Conservation (phyloP, 2,797 vertebrate species). For the Monodelphis domestica region DNA sequence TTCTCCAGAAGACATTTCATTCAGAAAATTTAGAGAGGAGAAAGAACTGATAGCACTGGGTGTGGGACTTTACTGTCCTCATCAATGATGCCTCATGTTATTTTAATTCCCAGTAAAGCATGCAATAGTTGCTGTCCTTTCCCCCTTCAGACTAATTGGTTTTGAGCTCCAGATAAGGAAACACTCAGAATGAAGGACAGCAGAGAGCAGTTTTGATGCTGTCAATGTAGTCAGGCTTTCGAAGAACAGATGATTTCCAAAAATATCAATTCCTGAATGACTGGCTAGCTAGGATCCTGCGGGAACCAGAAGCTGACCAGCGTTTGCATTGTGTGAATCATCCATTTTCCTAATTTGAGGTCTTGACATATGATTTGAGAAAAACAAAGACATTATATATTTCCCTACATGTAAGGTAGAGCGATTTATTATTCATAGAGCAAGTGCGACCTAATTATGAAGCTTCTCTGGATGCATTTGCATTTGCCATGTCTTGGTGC, state of each 20-base stretch:
- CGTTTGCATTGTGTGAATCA: constrained; percentile 56
- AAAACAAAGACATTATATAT: neutral
- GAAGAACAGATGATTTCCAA: constrained; percentile 63
- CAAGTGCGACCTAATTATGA: neutral
- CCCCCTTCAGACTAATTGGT: neutral
- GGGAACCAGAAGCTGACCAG: constrained; percentile 59
- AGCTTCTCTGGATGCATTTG: neutral
- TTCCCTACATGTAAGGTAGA: neutral
- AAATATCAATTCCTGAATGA: constrained; percentile 70
- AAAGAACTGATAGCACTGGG: neutral
- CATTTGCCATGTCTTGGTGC: neutral
- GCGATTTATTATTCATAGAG: neutral
- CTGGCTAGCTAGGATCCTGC: constrained; percentile 48
- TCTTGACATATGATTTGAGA: neutral
- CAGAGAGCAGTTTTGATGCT: neutral
- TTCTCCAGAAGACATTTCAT: neutral
- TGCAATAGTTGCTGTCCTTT: neutral
- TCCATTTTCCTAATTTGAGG: constrained; percentile 61
- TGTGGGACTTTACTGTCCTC: neutral
- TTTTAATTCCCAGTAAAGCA: neutral
- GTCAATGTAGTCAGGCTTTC: neutral
- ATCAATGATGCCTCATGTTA: neutral
- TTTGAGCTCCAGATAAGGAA: neutral
- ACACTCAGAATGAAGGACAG: neutral
- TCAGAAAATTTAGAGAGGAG: constrained; percentile 23